A percentile compares a stretch with the other conserved stretches of the same genome.
Evolutionary conservation across 2,888 invertebrate species (phyloP).

Genomic region (Sympetrum striolatum): DNA sequence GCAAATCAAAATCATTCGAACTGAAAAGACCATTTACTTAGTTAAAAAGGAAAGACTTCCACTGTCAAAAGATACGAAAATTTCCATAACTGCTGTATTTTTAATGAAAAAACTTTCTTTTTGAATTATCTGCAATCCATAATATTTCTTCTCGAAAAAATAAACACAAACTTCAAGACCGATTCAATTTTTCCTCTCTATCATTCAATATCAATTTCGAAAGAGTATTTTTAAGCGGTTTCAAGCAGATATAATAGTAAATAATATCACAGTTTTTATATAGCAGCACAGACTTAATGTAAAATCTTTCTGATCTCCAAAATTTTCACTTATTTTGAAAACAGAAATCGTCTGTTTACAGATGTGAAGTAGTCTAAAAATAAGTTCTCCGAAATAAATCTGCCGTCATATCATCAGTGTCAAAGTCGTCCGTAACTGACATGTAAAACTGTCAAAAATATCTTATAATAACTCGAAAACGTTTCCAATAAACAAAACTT

Average conservation of each 20-base stretch:
- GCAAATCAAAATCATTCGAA: background rate
- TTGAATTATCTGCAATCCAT: too few relatives aligned
- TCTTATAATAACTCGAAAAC: background rate
- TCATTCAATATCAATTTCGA: too few relatives aligned
- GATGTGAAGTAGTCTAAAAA: constrained; percentile 32
- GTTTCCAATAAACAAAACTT: background rate
- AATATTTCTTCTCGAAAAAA: too few relatives aligned
- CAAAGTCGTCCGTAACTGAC: background rate
- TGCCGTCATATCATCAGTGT: constrained; percentile 8
- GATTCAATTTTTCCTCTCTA: too few relatives aligned
- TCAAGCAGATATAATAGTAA: background rate
- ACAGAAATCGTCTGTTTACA: constrained; percentile 40
- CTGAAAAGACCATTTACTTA: background rate
- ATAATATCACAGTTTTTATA: background rate
- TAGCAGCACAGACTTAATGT: background rate
- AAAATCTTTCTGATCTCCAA: background rate
- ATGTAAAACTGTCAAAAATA: background rate
- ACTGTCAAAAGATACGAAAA: too few relatives aligned
- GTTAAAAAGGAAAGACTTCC: background rate
- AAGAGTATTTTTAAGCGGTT: background rate
- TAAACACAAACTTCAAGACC: too few relatives aligned
- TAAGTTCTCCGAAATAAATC: constrained; percentile 33
- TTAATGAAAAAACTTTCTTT: background rate
- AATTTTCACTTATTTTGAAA: background rate
- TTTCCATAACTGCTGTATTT: background rate